A percentile compares a stretch with the other conserved stretches of the same genome.
phyloP scores from a whole-genome alignment of 2,888 invertebrate genomes.

The Orthonevra nobilis region DNA sequence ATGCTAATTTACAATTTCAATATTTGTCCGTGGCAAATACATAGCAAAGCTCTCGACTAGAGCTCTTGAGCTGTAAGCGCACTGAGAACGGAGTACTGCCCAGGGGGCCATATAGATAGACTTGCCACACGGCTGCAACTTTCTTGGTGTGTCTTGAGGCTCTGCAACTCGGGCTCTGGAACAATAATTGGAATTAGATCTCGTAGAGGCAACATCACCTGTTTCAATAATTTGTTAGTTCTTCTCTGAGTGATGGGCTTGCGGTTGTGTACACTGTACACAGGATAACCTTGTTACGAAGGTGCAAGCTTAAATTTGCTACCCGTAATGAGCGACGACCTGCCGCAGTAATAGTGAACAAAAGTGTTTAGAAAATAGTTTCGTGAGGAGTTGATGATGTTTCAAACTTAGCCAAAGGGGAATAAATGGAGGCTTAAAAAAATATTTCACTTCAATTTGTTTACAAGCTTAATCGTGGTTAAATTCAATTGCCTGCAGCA shows the following conservation, averaged over 20 bases:
- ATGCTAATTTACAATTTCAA: constrained; percentile 63
- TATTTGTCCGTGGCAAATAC: constrained; percentile 44
- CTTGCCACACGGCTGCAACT: background rate
- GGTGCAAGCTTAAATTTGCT: constrained; percentile 1
- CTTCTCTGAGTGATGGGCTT: background rate
- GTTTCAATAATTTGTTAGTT: constrained; percentile 21
- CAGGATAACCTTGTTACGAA: constrained; percentile 2
- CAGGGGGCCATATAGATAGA: too few relatives aligned
- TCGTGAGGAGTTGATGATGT: too few relatives aligned
- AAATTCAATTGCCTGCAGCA: too few relatives aligned
- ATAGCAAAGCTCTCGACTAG: background rate
- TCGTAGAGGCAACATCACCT: constrained; percentile 1
- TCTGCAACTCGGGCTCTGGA: background rate
- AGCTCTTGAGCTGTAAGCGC: background rate
- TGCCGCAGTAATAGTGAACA: background rate
- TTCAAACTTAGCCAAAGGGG: too few relatives aligned
- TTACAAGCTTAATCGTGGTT: too few relatives aligned
- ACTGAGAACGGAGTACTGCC: too few relatives aligned
- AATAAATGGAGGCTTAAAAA: too few relatives aligned
- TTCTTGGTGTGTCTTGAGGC: too few relatives aligned
- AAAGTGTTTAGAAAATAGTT: too few relatives aligned
- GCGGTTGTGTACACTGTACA: background rate
- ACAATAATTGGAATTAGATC: background rate
- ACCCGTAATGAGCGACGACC: background rate
- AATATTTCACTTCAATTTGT: too few relatives aligned